A percentile compares a stretch with the other conserved stretches of the same genome.
These are phyloP conservation scores for Struthio camelus DNA, from an alignment of 2,113 vertebrate genomes.

Conservation along the genomic window DNA sequence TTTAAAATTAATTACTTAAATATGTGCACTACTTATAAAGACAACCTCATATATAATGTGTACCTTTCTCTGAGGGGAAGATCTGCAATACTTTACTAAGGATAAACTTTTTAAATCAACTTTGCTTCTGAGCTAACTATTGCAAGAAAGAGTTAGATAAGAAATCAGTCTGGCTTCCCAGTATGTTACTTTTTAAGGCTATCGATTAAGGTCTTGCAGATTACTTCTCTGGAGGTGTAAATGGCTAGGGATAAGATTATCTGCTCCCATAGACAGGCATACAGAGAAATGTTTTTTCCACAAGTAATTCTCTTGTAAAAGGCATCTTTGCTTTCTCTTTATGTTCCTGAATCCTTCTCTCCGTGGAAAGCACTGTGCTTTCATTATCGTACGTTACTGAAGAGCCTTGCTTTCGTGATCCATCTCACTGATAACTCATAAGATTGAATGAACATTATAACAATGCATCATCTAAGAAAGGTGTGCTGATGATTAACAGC, in stretches of 20 bases:
- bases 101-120: background rate
- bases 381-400: background rate
- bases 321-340: background rate
- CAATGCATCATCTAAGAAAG: background rate
- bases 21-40: background rate
- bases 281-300: background rate
- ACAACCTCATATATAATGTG: background rate
- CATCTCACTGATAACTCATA: background rate
- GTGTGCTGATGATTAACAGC: background rate
- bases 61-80: background rate
- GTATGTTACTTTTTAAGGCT: conserved; percentile 1
- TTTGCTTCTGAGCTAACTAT: background rate
- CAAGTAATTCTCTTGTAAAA: background rate
- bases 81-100: background rate
- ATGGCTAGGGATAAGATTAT: background rate
- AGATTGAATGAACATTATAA: background rate
- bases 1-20: background rate
- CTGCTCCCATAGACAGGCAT: background rate
- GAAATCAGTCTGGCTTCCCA: background rate
- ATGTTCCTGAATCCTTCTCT: background rate
- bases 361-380: background rate
- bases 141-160: background rate
- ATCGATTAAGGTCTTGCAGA: background rate
- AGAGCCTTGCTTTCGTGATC: background rate
- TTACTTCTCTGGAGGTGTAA: background rate